Conservation (phyloP, 1,140 invertebrate species). For the Oedothorax gibbosus region DNA sequence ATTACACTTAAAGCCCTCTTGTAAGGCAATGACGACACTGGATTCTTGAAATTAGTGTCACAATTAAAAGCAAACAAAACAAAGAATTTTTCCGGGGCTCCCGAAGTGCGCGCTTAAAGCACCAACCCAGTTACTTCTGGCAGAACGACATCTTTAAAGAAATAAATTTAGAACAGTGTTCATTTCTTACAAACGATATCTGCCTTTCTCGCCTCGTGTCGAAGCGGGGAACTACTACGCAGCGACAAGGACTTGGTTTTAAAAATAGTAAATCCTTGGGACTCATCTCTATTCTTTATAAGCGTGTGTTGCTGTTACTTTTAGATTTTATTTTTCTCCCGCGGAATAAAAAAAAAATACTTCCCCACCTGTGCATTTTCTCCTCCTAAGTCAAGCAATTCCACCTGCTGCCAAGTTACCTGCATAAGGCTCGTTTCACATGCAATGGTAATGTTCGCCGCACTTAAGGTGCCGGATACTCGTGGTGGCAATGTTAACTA, state of each 20-base stretch:
- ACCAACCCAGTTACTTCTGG: slow-evolving; percentile 31
- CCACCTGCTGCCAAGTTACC: no score
- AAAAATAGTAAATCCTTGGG: slow-evolving; percentile 39
- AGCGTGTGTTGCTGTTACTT: no score
- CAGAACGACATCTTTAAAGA: slow-evolving; percentile 17
- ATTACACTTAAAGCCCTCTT: neutral
- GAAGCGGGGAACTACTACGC: slow-evolving; percentile 23
- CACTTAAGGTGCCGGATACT: no score
- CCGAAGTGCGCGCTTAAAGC: slow-evolving; percentile 13
- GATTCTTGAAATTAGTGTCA: slow-evolving; percentile 42
- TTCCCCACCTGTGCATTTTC: no score
- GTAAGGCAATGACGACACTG: slow-evolving; percentile 9
- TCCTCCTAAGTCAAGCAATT: no score
- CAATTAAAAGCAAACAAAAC: slow-evolving; percentile 29
- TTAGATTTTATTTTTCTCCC: no score
- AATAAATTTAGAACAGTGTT: slow-evolving; percentile 52
- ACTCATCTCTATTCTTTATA: neutral
- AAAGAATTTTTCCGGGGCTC: no score
- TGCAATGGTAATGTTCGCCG: no score
- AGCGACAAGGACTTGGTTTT: slow-evolving; percentile 33
- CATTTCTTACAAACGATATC: slow-evolving; percentile 19
- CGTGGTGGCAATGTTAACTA: no score
- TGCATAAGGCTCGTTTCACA: no score
- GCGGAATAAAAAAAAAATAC: no score
- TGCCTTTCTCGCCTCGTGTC: neutral